Evolutionary conservation across 30 jellyfish, hydroid and myxozoan genomes (phyloP).

Genomic region (Turritopsis rubra): DNA sequence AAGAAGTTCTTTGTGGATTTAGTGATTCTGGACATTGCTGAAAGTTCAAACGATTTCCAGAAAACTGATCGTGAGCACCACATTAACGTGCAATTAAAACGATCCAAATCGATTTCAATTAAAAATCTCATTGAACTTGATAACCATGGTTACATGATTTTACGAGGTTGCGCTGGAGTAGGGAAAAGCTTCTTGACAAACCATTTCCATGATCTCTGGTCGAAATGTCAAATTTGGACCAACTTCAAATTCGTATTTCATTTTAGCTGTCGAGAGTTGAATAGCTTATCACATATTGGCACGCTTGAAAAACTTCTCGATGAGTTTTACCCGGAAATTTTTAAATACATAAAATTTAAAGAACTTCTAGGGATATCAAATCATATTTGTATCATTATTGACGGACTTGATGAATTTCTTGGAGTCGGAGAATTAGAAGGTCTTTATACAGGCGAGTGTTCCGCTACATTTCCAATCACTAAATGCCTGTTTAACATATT

Average conservation of each 20-base stretch:
- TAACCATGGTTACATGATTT: neutral
- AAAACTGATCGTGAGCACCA: slow-evolving; percentile 8
- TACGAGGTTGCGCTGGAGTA: slow-evolving; percentile 9
- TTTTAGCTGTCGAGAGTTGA: neutral
- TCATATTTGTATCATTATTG: neutral
- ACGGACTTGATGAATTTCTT: slow-evolving; percentile 1
- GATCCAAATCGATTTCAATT: neutral
- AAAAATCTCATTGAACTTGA: neutral
- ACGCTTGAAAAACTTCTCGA: neutral
- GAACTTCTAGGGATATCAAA: neutral
- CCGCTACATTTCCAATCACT: slow-evolving; percentile 8
- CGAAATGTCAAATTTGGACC: neutral
- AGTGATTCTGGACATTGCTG: neutral
- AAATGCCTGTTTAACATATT: slow-evolving; percentile 1
- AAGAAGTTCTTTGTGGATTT: neutral
- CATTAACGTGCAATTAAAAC: neutral
- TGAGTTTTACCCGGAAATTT: neutral
- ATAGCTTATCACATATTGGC: neutral
- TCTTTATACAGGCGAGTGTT: neutral
- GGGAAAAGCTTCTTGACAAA: slow-evolving; percentile 3
- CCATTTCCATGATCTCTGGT: neutral
- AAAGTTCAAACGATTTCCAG: neutral
- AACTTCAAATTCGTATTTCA: slow-evolving; percentile 1
- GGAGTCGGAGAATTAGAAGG: neutral
- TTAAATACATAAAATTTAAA: neutral